Conservation (phyloP, 2,888 invertebrate species). For the Onchidella celtica region DNA sequence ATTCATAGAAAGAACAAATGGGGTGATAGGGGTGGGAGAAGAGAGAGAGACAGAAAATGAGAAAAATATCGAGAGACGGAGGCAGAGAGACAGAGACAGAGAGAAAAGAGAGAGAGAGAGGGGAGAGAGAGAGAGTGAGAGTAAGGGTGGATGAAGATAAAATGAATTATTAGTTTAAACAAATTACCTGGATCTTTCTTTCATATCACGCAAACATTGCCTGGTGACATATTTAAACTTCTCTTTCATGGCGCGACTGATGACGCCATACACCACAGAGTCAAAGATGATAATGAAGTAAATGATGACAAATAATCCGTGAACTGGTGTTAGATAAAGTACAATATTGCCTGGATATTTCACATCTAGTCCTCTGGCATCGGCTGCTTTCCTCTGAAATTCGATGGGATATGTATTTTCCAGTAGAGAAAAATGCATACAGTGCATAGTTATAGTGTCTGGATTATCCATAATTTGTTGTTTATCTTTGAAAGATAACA, state of each 20-base stretch:
- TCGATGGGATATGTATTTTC: too few relatives aligned
- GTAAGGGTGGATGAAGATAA: not conserved
- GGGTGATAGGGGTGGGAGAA: too few relatives aligned
- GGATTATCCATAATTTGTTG: too few relatives aligned
- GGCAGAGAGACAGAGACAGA: too few relatives aligned
- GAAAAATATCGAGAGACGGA: too few relatives aligned
- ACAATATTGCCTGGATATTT: constrained; percentile 69
- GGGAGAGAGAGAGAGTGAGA: constrained; percentile 13
- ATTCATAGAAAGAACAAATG: too few relatives aligned
- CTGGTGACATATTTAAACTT: constrained; percentile 60
- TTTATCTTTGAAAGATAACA: too few relatives aligned
- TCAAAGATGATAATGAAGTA: constrained; percentile 69
- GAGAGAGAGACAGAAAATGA: too few relatives aligned
- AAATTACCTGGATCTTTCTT: constrained; percentile 54
- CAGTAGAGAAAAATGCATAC: too few relatives aligned
- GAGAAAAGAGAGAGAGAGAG: too few relatives aligned
- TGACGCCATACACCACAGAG: constrained; percentile 61
- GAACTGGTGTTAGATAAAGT: constrained; percentile 71
- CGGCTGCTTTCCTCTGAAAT: constrained; percentile 27
- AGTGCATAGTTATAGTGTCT: too few relatives aligned
- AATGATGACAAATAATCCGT: constrained; percentile 69
- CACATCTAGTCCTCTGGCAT: constrained; percentile 35
- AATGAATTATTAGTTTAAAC: not conserved
- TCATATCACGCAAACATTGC: constrained; percentile 69
- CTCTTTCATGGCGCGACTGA: constrained; percentile 58